These are phyloP conservation scores for Terrapene triunguis DNA, from an alignment of 2,113 vertebrate species.

Conservation along the genomic window DNA sequence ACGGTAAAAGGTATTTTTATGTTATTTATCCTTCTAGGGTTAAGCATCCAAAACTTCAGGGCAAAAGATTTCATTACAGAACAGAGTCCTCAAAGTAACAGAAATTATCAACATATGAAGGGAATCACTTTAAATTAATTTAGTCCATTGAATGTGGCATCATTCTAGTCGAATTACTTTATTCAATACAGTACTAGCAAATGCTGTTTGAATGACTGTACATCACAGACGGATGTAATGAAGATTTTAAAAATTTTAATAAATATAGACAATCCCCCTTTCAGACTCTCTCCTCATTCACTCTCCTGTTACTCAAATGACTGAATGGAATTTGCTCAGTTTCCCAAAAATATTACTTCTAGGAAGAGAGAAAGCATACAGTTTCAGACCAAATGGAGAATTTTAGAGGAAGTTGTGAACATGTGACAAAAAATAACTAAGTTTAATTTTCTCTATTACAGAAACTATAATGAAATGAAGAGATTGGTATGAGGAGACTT, in stretches of 20 bases:
- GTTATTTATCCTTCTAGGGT: background rate
- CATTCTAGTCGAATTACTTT: background rate
- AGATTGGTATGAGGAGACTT: background rate
- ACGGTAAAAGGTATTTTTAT: background rate
- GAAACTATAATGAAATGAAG: background rate
- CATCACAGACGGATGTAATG: background rate
- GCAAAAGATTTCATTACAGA: background rate
- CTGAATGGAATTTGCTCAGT: background rate
- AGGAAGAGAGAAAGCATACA: background rate
- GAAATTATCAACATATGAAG: background rate
- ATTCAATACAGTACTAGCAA: background rate
- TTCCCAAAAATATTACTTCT: background rate
- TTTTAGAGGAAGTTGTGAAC: background rate
- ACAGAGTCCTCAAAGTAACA: background rate
- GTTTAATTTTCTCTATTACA: background rate
- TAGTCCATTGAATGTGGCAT: background rate
- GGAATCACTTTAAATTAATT: background rate
- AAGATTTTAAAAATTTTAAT: background rate
- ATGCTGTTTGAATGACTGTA: background rate
- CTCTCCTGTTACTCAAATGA: background rate
- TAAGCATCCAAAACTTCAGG: background rate
- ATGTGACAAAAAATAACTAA: background rate
- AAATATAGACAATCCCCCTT: background rate
- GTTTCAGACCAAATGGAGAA: background rate
- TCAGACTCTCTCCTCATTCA: background rate